Evolutionary conservation across 2,888 invertebrate genomes (phyloP).

Genomic region (Allacma fusca): DNA sequence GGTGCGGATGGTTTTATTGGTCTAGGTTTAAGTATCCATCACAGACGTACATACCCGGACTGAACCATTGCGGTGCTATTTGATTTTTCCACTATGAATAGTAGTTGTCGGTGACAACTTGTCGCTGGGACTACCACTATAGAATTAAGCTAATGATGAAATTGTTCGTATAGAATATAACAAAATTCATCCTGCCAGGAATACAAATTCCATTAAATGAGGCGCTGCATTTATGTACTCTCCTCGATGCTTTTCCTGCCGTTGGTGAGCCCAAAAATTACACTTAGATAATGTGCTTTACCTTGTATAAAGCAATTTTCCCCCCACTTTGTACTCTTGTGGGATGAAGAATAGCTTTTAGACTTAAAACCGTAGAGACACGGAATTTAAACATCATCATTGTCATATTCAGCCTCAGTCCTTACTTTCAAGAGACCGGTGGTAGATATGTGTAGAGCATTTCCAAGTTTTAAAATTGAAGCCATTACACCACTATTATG

Average conservation of each 20-base stretch:
- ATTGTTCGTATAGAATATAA: neutral
- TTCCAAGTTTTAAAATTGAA: slow-evolving; percentile 1
- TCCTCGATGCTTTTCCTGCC: too few relatives aligned
- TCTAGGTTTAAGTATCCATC: neutral
- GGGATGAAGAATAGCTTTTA: neutral
- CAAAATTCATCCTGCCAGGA: neutral
- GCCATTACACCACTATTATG: slow-evolving; percentile 55
- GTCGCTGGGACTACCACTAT: neutral
- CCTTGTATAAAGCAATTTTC: neutral
- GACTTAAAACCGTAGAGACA: neutral
- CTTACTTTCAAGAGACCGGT: neutral
- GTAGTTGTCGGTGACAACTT: slow-evolving; percentile 1
- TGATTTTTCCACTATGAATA: slow-evolving; percentile 3
- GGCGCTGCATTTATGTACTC: too few relatives aligned
- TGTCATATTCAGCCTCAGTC: neutral
- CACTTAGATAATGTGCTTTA: neutral
- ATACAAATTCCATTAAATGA: neutral
- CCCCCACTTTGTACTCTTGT: neutral
- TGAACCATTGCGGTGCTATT: neutral
- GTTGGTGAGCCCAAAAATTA: too few relatives aligned
- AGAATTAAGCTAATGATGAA: slow-evolving; percentile 2
- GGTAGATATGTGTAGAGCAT: neutral
- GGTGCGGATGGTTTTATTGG: slow-evolving; percentile 12
- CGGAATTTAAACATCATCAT: neutral
- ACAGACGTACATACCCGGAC: neutral